Percentiles rank a stretch among this genome's conserved stretches.
Conservation (phyloP, 2,888 invertebrate species). For the Drepanosiphum platanoidis region DNA sequence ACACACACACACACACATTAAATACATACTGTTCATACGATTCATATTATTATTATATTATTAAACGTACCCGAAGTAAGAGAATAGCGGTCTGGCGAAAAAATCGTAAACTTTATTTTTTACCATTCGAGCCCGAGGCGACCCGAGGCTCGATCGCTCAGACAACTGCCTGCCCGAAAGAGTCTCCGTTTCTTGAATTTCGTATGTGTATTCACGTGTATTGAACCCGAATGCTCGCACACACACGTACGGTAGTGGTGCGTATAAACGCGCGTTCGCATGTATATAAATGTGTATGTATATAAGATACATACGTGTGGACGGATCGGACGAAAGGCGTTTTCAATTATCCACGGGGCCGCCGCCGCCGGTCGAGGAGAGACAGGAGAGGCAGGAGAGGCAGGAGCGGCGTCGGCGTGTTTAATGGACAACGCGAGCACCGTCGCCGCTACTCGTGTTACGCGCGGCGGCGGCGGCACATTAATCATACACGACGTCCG, state of each 20-base stretch:
- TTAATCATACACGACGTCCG: constrained; percentile 57
- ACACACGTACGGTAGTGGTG: no score
- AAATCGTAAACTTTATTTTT: no score
- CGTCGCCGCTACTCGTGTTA: constrained; percentile 51
- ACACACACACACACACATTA: no score
- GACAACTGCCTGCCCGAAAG: no score
- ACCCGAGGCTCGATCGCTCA: no score
- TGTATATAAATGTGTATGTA: neutral
- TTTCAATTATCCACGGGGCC: constrained; percentile 43
- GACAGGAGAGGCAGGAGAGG: neutral
- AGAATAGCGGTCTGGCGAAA: no score
- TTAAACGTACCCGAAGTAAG: no score
- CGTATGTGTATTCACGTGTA: neutral
- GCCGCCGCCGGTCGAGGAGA: neutral
- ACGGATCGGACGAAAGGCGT: constrained; percentile 44
- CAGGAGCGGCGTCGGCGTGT: constrained; percentile 4
- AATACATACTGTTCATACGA: no score
- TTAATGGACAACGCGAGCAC: constrained; percentile 45
- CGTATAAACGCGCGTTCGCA: neutral
- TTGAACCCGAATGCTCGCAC: neutral
- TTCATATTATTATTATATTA: no score
- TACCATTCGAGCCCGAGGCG: no score
- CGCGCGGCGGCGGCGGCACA: constrained; percentile 58
- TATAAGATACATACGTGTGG: neutral
- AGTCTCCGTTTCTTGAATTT: neutral